A percentile compares a stretch with the other conserved stretches of the same genome.
phyloP scores from a whole-genome alignment of 2,113 vertebrate genomes.

The Rattus rattus region DNA sequence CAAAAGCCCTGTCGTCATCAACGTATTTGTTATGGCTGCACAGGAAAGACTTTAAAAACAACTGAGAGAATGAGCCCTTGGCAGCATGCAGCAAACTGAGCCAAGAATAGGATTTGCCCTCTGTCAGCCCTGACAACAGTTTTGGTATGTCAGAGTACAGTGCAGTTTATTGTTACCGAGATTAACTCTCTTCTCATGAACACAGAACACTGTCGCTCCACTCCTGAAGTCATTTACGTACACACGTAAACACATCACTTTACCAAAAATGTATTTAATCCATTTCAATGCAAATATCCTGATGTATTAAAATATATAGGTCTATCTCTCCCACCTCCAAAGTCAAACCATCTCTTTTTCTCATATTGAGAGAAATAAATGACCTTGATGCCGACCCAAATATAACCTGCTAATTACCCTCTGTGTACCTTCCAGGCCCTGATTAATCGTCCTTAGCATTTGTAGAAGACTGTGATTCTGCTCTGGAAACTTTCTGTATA shows the following conservation, averaged over 20 bases:
- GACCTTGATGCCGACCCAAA: constrained; percentile 74
- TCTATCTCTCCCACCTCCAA: constrained; percentile 33
- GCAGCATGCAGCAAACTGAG: neutral
- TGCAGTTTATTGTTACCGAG: constrained; percentile 38
- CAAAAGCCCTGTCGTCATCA: neutral
- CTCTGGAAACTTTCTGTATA: constrained; percentile 81
- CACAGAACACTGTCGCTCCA: constrained; percentile 16
- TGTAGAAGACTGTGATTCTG: constrained; percentile 78
- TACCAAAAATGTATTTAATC: constrained; percentile 41
- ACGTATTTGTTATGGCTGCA: neutral
- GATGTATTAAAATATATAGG: constrained; percentile 62
- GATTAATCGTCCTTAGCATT: constrained; percentile 80
- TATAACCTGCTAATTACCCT: constrained; percentile 75
- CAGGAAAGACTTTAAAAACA: constrained; percentile 3
- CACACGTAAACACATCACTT: constrained; percentile 54
- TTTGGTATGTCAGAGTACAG: neutral
- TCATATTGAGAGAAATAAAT: constrained; percentile 53
- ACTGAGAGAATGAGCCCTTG: constrained; percentile 9
- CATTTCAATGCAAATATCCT: constrained; percentile 51
- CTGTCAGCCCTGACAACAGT: constrained; percentile 1
- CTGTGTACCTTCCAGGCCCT: constrained; percentile 66
- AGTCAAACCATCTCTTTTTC: constrained; percentile 61
- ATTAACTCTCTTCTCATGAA: constrained; percentile 41
- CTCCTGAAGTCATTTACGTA: constrained; percentile 40
- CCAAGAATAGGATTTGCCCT: neutral